phyloP scores from a whole-genome alignment of 2,888 invertebrate genomes.

The Drosophila nr. perissopoda region DNA sequence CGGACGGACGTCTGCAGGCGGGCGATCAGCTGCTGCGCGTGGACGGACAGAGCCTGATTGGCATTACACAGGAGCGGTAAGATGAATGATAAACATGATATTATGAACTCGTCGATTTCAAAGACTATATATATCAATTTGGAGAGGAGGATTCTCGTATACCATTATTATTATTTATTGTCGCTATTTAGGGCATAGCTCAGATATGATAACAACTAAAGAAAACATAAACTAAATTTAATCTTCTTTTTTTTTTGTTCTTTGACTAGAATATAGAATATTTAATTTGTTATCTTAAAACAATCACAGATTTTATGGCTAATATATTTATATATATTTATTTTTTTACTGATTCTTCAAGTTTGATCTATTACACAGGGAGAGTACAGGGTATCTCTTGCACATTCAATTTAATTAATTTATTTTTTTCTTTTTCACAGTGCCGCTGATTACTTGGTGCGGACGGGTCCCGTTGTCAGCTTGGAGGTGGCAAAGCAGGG shows the following conservation, averaged over 20 bases:
- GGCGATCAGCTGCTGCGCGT: slow-evolving; percentile 99
- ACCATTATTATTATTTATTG: not conserved
- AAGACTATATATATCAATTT: not conserved
- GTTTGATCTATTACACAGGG: accelerated
- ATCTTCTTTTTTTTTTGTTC: not conserved
- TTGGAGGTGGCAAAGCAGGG: slow-evolving; percentile 99
- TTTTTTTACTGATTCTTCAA: not conserved
- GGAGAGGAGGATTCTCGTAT: not conserved
- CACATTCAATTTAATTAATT: not conserved
- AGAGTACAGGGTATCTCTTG: not conserved
- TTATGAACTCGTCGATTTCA: not conserved
- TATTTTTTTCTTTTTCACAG: slow-evolving; percentile 83
- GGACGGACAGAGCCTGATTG: slow-evolving; percentile 97
- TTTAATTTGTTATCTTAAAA: not conserved
- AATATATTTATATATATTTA: not conserved
- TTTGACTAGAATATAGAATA: not conserved
- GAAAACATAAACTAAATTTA: not conserved
- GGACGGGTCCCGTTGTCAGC: slow-evolving; percentile 96
- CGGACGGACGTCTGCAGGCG: slow-evolving; percentile 96
- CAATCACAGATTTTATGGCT: not conserved
- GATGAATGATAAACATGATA: not conserved
- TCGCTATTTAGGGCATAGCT: not conserved
- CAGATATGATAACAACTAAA: not conserved
- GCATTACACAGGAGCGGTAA: slow-evolving; percentile 91
- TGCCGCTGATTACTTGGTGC: slow-evolving; percentile 97